phyloP scores from a whole-genome alignment of 2,797 vertebrate genomes.

The Apogon talboti region DNA sequence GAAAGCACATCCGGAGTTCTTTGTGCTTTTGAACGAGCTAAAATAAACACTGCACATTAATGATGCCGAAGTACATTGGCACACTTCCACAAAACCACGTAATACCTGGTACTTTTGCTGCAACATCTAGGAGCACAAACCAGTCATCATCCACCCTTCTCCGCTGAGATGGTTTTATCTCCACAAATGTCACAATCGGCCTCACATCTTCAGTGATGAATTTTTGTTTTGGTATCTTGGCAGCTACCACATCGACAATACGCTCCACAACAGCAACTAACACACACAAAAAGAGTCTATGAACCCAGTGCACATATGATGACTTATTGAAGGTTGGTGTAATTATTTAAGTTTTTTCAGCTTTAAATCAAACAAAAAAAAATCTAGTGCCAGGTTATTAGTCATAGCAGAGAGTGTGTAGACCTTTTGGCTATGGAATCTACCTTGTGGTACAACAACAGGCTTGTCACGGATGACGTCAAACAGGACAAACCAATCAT shows the following conservation, averaged over 20 bases:
- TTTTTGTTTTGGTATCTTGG: constrained; percentile 37
- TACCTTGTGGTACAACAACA: constrained; percentile 64
- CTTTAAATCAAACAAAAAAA: neutral
- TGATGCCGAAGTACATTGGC: no score
- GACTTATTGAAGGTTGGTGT: neutral
- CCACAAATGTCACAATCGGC: constrained; percentile 26
- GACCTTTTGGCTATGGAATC: neutral
- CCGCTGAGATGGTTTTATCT: constrained; percentile 24
- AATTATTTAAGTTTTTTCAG: neutral
- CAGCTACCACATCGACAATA: constrained; percentile 21
- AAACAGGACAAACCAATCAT: constrained; percentile 69
- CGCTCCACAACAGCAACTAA: constrained; percentile 51
- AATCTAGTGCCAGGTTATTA: neutral
- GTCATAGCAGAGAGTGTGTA: neutral
- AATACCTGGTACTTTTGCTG: constrained; percentile 67
- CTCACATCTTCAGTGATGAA: constrained; percentile 30
- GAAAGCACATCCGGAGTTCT: neutral
- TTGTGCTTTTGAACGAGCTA: neutral
- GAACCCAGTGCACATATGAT: neutral
- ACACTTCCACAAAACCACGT: neutral
- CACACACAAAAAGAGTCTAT: constrained; percentile 39
- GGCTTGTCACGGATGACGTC: constrained; percentile 48
- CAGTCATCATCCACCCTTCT: constrained; percentile 62
- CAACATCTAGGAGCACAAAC: constrained; percentile 59
- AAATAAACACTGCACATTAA: neutral